phyloP scores from a whole-genome alignment of 2,888 invertebrate species.

The Yponomeuta sedellus region DNA sequence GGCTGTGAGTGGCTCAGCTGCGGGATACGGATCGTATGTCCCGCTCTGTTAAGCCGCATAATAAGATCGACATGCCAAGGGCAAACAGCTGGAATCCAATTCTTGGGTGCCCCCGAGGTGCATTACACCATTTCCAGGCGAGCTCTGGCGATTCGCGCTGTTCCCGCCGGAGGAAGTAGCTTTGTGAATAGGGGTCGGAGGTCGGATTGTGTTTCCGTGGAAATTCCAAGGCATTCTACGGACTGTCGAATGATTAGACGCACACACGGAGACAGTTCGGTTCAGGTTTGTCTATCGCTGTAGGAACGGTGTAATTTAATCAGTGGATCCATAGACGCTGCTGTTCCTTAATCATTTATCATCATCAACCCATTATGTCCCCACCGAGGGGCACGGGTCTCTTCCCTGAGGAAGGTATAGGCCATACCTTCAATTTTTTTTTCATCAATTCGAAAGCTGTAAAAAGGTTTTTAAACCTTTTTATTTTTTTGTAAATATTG shows the following conservation, averaged over 20 bases:
- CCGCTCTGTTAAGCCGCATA: slow-evolving; percentile 40
- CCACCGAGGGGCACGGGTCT: too few species aligned
- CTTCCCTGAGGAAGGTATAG: too few species aligned
- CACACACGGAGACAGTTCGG: neutral
- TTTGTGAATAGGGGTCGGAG: neutral
- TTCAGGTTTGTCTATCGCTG: too few species aligned
- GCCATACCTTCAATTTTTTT: too few species aligned
- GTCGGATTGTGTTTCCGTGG: neutral
- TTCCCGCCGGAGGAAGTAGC: neutral
- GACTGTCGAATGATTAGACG: neutral
- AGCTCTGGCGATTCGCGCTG: neutral
- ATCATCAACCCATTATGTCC: too few species aligned
- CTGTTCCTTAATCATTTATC: too few species aligned
- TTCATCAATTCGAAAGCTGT: too few species aligned
- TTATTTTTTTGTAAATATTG: too few species aligned
- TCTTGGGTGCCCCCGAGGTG: slow-evolving; percentile 8
- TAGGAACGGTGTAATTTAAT: too few species aligned
- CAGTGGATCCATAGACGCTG: too few species aligned
- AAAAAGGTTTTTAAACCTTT: too few species aligned
- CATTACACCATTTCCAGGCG: neutral
- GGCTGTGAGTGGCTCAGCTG: neutral
- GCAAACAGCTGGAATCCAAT: slow-evolving; percentile 28
- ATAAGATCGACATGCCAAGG: slow-evolving; percentile 44
- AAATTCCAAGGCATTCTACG: neutral
- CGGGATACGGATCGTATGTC: slow-evolving; percentile 20